These are phyloP conservation scores for Gavia stellata DNA, from an alignment of 2,113 vertebrate species.

Conservation along the genomic window DNA sequence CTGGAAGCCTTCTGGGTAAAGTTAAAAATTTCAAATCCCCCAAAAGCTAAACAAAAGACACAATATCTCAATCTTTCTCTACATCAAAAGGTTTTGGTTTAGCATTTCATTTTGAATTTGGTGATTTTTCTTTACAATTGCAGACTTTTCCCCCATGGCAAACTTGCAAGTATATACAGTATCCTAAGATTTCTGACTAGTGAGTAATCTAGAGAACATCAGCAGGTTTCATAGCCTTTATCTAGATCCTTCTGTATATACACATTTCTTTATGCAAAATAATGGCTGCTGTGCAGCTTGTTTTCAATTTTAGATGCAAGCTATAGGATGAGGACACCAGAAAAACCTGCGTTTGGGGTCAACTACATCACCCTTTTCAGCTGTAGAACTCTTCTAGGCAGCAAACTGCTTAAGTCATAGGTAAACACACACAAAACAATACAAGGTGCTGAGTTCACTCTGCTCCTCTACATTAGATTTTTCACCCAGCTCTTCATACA, in stretches of 20 bases:
- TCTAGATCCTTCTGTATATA: not conserved
- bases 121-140: not conserved
- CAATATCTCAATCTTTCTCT: accelerated
- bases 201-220: not conserved
- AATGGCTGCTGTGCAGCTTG: not conserved
- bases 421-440: not conserved
- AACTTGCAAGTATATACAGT: not conserved
- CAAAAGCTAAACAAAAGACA: not conserved
- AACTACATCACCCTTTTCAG: not conserved
- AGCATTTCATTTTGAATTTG: not conserved
- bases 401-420: not conserved
- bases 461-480: not conserved
- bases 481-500: not conserved
- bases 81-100: not conserved
- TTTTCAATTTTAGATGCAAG: not conserved
- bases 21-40: not conserved
- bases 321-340: not conserved
- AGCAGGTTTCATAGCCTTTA: not conserved
- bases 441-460: not conserved
- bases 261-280: not conserved
- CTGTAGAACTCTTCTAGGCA: not conserved
- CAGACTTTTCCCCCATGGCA: not conserved
- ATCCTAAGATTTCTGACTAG: not conserved
- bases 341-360: not conserved
- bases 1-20: not conserved